Base-by-base conservation (phyloP, 2,113 vertebrate genomes). In the Tenebrosternarchus preto region DNA sequence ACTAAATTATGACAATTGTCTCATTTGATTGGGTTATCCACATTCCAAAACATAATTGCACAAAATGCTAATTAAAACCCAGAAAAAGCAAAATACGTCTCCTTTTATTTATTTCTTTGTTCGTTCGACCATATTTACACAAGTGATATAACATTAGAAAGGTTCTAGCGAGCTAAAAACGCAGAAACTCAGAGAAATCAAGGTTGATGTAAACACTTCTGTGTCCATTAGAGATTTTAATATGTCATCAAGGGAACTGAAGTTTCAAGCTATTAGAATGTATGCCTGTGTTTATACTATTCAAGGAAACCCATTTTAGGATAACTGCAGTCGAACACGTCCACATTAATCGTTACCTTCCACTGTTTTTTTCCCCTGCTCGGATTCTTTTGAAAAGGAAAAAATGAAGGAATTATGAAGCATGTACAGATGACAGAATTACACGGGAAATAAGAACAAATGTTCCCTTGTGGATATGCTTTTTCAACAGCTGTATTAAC, bases 401-500 rank as follows among this genome's bases (percentile, higher is more conserved):
- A n/a, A 55, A 76, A 82, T 77, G 74, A 82, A 77, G 69, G 76
- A 78, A 70, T 78, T 78, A 78, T 78, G 76, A 78, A 66, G 29
- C 75, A 77, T 77, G 67, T 77, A 66, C 66, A 64, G 66, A 78
- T 59, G 66, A 43, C 36, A 78, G 53, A 70, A 78, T 69, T 70
- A 78, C 64, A 69, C 46, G 36, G 53, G 56, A 31, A 78, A 70
- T 70, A 78, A 56, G 66, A 78, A 69, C 50, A 69, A 69, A 69
- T 69, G 50, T 36, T 72, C 76, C 76, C 76, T 39, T 24, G 53
- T 57, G 66, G 76, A 69, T n/a, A 2, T 31, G 76, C n/a, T 70
- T 78, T 78, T 78, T 78, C 76, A 78, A 59, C 76, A 70, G 76
- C 76, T 78, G 76, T 78, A 78, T 78, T 78, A 78, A 78, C 76